These are phyloP conservation scores for Tinamus guttatus DNA, from an alignment of 2,113 vertebrate species.

Conservation along the genomic window DNA sequence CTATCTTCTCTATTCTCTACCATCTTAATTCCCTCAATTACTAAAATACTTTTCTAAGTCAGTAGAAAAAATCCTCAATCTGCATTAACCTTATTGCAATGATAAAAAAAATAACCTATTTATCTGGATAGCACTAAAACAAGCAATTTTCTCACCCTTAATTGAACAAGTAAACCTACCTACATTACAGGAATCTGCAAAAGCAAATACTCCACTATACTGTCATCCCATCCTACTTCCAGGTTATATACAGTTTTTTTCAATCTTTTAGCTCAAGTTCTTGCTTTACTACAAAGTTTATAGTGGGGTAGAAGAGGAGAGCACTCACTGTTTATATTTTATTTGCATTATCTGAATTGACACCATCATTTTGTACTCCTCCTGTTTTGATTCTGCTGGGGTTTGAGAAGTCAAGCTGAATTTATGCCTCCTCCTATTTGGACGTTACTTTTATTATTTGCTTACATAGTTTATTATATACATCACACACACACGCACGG, in stretches of 20 bases:
- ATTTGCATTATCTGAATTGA: neutral
- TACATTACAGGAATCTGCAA: neutral
- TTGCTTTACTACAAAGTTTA: neutral
- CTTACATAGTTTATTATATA: neutral
- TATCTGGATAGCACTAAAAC: neutral
- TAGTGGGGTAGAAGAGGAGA: accelerated
- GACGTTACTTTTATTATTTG: neutral
- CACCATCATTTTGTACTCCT: neutral
- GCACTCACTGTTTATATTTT: neutral
- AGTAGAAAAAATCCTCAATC: neutral
- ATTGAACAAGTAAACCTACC: neutral
- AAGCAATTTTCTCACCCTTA: neutral
- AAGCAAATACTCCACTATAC: neutral
- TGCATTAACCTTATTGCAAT: neutral
- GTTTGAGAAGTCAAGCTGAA: neutral
- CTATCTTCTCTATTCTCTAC: neutral
- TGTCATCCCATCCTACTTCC: neutral
- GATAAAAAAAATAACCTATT: constrained; percentile 6
- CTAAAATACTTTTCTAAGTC: constrained; percentile 1
- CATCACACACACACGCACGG: neutral
- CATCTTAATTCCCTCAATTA: neutral
- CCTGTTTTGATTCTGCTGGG: neutral
- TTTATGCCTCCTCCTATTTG: neutral
- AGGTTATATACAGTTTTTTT: neutral
- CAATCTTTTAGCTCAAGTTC: neutral